These are phyloP conservation scores for Anguilla anguilla DNA, from an alignment of 2,797 vertebrate genomes.

Conservation along the genomic window DNA sequence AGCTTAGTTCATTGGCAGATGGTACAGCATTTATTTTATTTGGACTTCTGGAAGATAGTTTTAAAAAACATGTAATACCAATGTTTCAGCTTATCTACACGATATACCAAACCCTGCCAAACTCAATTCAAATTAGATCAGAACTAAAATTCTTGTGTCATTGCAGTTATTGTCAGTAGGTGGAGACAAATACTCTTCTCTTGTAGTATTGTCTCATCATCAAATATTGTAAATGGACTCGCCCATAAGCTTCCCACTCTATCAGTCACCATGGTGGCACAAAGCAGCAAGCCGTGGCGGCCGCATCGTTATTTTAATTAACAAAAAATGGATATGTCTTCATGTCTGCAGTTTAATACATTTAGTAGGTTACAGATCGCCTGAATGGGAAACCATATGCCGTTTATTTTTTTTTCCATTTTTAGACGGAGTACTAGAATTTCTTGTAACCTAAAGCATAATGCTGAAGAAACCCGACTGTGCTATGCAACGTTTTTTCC, in stretches of 20 bases:
- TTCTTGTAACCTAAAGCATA: slow-evolving; percentile 61
- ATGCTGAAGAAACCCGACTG: slow-evolving; percentile 63
- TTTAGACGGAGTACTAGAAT: slow-evolving; percentile 50
- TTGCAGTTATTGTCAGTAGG: slow-evolving; percentile 50
- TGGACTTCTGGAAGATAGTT: no score
- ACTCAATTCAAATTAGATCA: no score
- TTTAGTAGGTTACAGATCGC: slow-evolving; percentile 26
- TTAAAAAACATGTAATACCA: no score
- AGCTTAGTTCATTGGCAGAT: no score
- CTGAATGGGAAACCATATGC: slow-evolving; percentile 52
- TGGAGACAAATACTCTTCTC: slow-evolving; percentile 49
- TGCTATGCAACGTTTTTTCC: slow-evolving; percentile 28
- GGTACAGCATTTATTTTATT: no score
- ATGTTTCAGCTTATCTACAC: no score
- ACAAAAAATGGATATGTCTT: slow-evolving; percentile 41
- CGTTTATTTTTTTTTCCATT: slow-evolving; percentile 29
- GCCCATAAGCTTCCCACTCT: slow-evolving; percentile 66
- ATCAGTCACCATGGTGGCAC: slow-evolving; percentile 80
- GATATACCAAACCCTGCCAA: no score
- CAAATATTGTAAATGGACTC: slow-evolving; percentile 65
- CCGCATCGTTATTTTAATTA: slow-evolving; percentile 57
- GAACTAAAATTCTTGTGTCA: slow-evolving; percentile 8
- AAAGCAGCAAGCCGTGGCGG: slow-evolving; percentile 65
- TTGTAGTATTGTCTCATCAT: slow-evolving; percentile 20
- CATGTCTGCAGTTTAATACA: slow-evolving; percentile 34